These are phyloP conservation scores for Otocyon megalotis DNA, from an alignment of 2,113 vertebrate species.

Conservation along the genomic window DNA sequence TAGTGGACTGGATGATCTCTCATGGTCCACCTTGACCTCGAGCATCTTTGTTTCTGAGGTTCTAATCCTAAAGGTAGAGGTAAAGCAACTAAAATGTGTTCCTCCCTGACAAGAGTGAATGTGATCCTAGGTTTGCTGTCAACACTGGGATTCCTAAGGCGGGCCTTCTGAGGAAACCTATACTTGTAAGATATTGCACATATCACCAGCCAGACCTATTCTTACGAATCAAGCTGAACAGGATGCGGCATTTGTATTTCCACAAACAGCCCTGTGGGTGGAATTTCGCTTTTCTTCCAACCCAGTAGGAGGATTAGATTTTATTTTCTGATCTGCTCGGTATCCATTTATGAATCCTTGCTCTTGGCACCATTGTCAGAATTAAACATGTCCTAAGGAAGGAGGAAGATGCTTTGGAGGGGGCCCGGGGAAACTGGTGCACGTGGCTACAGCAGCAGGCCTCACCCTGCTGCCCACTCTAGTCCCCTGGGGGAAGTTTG, in stretches of 20 bases:
- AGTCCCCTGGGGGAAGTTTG: not conserved
- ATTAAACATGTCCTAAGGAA: slow-evolving; percentile 17
- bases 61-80: slow-evolving; percentile 9
- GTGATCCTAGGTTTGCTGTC: not conserved
- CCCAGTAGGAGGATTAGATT: slow-evolving; percentile 28
- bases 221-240: slow-evolving; percentile 5
- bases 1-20: not conserved
- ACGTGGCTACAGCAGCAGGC: not conserved
- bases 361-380: not conserved
- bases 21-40: not conserved
- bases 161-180: not conserved
- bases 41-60: slow-evolving; percentile 24
- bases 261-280: not conserved
- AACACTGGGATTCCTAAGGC: not conserved
- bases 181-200: not conserved
- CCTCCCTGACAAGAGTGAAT: not conserved
- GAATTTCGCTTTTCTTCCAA: slow-evolving; percentile 55
- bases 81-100: not conserved
- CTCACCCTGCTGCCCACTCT: not conserved
- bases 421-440: not conserved
- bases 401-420: not conserved
- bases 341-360: slow-evolving; percentile 29
- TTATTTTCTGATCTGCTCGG: slow-evolving; percentile 56
- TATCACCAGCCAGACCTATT: not conserved
- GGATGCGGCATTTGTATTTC: slow-evolving; percentile 35